Percentiles rank a stretch among this genome's conserved stretches.
Evolutionary conservation across 1,140 invertebrate species (phyloP).

Genomic region (Ceratosolen fusciceps): DNA sequence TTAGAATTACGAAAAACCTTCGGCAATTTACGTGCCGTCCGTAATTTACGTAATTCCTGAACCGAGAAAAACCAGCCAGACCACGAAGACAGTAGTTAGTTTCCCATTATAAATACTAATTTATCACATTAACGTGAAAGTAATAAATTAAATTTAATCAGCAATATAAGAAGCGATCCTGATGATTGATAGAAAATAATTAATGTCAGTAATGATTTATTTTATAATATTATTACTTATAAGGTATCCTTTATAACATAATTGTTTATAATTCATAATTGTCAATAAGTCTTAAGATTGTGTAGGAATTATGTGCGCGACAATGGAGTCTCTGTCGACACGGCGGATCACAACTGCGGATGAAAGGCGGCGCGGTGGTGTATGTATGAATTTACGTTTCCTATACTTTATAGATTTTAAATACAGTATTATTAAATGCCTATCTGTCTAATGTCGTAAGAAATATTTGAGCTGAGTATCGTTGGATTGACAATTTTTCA

Average conservation of each 20-base stretch:
- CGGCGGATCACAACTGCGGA: conserved; percentile 49
- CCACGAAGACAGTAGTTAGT: conserved; percentile 44
- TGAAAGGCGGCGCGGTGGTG: conserved; percentile 36
- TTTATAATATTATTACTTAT: conserved; percentile 33
- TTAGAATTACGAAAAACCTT: conserved; percentile 12
- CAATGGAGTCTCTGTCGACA: conserved; percentile 28
- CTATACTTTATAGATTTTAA: conserved; percentile 21
- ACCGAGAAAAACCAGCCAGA: conserved; percentile 24
- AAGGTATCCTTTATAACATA: conserved; percentile 41
- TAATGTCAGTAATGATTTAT: conserved; percentile 38
- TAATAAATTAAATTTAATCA: conserved; percentile 51
- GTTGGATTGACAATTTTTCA: not conserved
- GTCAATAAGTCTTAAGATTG: conserved; percentile 35
- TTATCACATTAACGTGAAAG: conserved; percentile 52
- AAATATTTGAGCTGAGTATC: conserved; percentile 20
- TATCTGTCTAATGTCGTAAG: conserved; percentile 1
- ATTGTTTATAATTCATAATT: conserved; percentile 41
- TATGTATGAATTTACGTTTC: not conserved
- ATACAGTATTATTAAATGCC: conserved; percentile 21
- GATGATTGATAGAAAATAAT: conserved; percentile 30
- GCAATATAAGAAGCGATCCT: conserved; percentile 38
- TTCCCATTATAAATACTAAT: conserved; percentile 51
- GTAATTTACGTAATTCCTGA: too few species aligned
- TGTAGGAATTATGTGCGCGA: conserved; percentile 28
- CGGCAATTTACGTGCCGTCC: conserved; percentile 5